Evolutionary conservation across 2,888 invertebrate species (phyloP), one percentile per base, ranked within the genome.

Genomic region (Harpalus rubripes): DNA sequence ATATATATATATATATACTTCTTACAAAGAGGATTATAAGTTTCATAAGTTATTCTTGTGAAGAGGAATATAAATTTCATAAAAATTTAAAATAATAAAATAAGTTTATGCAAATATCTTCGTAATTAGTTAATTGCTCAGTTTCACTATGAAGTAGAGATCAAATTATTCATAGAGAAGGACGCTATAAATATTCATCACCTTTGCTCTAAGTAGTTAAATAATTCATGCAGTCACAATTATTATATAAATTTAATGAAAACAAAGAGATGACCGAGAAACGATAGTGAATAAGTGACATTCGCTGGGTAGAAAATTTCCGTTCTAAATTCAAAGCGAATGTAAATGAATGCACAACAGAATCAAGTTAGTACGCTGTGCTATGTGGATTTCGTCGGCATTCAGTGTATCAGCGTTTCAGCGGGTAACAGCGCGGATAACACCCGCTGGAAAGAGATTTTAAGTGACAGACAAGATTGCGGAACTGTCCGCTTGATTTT

Each of bases 251-350:
- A 76, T 76, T 76, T 76, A 76, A 76, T 58, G 78, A 26, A 56
- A 58, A 56, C 58, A 78, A 78, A 18, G 78, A 78, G 32, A 78
- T 78, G 78, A 26, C 78, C 74, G 22, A 44, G 74, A 52, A 74
- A 41, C 41, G 72, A 39, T 7, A 41, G 41, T 72, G 44, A 76
- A 52, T 56, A 78, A 78, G 61, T 63, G 80, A 61, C 80, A 84
- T n/a, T 41, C 18, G 78, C 52, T n/a, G 72, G 10, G 72, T 68
- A 81, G 81, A 81, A 81, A 81, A 81, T 81, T 81, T 81, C 58
- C 81, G 68, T 81, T 81, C 81, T 81, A 81, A 81, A 81, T 81
- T 81, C 81, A 81, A 81, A 81, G 72, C 58, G 39, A 65, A 81
- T 81, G 81, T 81, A 81, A 81, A 81, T 81, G 72, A 81, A 81